Conservation (phyloP, 2,888 invertebrate species). For the Agonopterix arenella region DNA sequence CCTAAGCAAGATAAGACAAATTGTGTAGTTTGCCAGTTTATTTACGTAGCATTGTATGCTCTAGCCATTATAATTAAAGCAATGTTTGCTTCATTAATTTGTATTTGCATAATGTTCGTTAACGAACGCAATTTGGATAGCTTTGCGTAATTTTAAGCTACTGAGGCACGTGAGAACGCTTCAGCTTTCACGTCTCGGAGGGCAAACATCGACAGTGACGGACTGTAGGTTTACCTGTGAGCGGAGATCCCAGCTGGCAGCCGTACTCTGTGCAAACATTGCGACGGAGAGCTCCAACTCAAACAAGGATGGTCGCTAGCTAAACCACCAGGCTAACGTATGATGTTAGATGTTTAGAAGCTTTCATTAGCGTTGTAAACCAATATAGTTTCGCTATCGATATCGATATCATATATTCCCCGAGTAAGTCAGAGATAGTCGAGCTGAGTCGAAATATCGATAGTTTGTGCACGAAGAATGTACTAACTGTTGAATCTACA, state of each 20-base stretch:
- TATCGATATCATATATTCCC: no score
- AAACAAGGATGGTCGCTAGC: constrained; percentile 15
- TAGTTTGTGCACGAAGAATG: no score
- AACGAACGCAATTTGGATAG: no score
- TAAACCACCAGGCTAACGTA: constrained; percentile 10
- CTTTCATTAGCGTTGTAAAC: no score
- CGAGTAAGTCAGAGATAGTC: no score
- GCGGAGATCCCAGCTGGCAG: constrained; percentile 4
- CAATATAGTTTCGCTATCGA: no score
- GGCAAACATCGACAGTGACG: constrained; percentile 12
- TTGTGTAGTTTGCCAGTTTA: constrained; percentile 1
- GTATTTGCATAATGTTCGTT: no score
- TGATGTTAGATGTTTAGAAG: constrained; percentile 2
- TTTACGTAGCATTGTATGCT: no score
- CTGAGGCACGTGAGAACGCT: neutral
- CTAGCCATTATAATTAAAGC: neutral
- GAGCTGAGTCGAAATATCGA: no score
- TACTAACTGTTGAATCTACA: no score
- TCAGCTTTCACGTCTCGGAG: neutral
- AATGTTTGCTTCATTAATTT: neutral
- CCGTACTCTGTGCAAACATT: constrained; percentile 18
- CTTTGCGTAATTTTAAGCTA: neutral
- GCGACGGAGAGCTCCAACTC: constrained; percentile 19
- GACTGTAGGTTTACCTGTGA: constrained; percentile 11
- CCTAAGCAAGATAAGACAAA: constrained; percentile 6